Evolutionary conservation across 2,797 vertebrate genomes (phyloP).

Genomic region (Ctenosaura bakeri): DNA sequence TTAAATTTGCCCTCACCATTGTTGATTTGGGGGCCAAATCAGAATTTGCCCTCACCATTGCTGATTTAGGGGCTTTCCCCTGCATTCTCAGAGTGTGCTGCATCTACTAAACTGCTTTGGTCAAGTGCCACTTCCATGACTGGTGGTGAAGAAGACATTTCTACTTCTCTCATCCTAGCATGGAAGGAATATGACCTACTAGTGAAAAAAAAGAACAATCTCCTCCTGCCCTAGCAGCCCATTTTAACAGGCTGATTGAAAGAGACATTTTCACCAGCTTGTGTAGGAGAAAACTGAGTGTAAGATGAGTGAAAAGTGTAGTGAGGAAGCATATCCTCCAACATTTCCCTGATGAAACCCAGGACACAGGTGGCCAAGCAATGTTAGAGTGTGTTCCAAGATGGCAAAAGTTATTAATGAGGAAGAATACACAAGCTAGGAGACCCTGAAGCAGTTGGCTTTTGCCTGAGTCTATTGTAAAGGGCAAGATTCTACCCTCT

Average conservation of each 20-base stretch:
- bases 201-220: not conserved
- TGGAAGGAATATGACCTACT: not conserved
- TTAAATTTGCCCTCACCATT: not conserved
- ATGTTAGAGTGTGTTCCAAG: too few species aligned
- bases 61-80: not conserved
- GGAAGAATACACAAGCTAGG: too few species aligned
- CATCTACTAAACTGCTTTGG: not conserved
- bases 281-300: too few species aligned
- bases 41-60: not conserved
- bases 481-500: too few species aligned
- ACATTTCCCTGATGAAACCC: too few species aligned
- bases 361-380: too few species aligned
- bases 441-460: too few species aligned
- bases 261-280: too few species aligned
- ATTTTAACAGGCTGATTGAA: not conserved
- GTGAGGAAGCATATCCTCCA: too few species aligned
- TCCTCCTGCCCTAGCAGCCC: not conserved
- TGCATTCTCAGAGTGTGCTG: not conserved
- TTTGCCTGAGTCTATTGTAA: too few species aligned
- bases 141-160: not conserved
- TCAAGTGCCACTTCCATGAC: not conserved
- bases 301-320: too few species aligned
- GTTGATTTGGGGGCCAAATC: not conserved
- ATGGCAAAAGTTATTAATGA: too few species aligned
- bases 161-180: not conserved